Evolutionary conservation across 1,140 invertebrate genomes (phyloP), one percentile per base, ranked within the genome.

Genomic region (Proctacanthus coquilletti): DNA sequence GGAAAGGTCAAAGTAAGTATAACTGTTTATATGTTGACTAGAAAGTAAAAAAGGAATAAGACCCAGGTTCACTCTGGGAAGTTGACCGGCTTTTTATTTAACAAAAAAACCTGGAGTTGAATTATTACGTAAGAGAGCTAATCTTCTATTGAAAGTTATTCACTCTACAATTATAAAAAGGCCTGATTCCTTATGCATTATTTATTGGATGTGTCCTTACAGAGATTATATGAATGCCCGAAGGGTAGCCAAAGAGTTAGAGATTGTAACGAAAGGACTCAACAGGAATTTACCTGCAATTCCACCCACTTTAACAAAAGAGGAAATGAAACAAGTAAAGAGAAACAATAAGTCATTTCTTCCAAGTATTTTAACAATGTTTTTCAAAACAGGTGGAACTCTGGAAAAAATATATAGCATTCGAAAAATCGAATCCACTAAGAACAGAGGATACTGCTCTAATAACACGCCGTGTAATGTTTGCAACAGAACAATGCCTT

Each of bases 351-450:
- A n/a, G n/a, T 41, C 27, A 21, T 35, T 18, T n/a, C n/a, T 33
- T 27, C 30, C 27, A 21, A 38, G 9, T 40, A 18, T 47, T 39
- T 34, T 42, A 39, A 43, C 38, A 23, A 41, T 14, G 11, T 33
- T 13, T 40, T 43, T 1, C n/a, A n/a, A n/a, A n/a, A n/a, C 49
- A 93, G 85, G 87, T 96, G 34, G 92, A 97, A 50, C 56, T 97
- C n/a, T 99, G 96, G 95, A 96, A 96, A 61, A 96, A 96, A 52
- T 98, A 97, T 53, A 97, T 99, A 42, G 67, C 76, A 3, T 99
- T 93, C 85, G 96, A 99, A 62, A 87, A 94, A 44, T 79, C 77
- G 18, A 99, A 99, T 68, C 95, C 96, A 0, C 63, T 98, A 9
- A 70, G 91, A 33, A 92, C 86, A 0, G 95, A 99, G 62, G 95